A percentile compares a stretch with the other conserved stretches of the same genome.
These are phyloP conservation scores for Sebastes reedi DNA, from an alignment of 2,797 vertebrate genomes.

Conservation along the genomic window DNA sequence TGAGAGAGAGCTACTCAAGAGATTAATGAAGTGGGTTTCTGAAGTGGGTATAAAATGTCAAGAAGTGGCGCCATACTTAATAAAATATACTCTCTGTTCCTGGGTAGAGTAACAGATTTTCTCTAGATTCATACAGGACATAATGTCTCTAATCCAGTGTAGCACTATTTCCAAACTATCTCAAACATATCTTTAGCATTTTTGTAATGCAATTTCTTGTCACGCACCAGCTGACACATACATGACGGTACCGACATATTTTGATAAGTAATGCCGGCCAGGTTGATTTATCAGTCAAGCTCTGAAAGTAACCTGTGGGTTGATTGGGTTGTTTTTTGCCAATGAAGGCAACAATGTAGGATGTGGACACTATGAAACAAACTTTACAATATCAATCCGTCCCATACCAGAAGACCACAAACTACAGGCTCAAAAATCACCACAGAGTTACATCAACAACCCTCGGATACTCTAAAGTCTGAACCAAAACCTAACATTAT, in stretches of 20 bases:
- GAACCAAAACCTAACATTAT: not conserved
- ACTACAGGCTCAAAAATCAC: not conserved
- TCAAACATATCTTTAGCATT: no score
- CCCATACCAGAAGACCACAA: not conserved
- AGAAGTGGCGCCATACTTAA: fast-evolving
- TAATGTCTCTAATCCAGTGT: no score
- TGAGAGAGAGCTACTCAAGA: no score
- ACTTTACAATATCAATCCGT: not conserved
- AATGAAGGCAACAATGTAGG: not conserved
- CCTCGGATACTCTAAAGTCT: not conserved
- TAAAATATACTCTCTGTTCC: no score
- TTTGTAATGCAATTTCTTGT: not conserved
- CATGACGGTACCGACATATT: not conserved
- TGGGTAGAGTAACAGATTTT: not conserved
- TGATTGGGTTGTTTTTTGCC: not conserved
- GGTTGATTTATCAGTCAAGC: not conserved
- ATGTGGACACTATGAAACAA: not conserved
- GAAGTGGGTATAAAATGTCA: no score
- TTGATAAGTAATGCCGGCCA: not conserved
- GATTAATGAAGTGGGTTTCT: no score
- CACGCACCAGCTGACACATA: fast-evolving
- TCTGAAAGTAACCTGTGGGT: not conserved
- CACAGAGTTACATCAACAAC: not conserved
- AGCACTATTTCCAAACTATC: no score
- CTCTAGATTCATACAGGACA: no score